Conservation (phyloP, 2,888 invertebrate species). For the Dichetophora obliterata region DNA sequence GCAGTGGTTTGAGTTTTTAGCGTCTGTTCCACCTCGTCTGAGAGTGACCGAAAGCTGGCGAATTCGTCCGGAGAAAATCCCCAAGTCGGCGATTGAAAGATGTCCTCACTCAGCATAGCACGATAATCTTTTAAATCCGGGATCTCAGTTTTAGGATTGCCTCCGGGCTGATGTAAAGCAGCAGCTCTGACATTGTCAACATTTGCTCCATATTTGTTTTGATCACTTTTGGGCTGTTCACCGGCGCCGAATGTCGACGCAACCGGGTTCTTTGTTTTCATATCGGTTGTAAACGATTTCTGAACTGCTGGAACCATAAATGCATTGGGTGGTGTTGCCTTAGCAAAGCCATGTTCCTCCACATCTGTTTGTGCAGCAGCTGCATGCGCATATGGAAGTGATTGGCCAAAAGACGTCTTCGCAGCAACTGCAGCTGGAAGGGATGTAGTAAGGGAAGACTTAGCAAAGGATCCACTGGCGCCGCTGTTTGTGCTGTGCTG, state of each 20-base stretch:
- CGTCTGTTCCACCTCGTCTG: background rate
- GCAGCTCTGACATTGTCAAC: too few species aligned
- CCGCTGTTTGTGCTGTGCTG: conserved; percentile 15
- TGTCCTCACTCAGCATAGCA: conserved; percentile 42
- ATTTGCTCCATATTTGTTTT: background rate
- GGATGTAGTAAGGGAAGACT: conserved; percentile 43
- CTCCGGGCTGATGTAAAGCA: background rate
- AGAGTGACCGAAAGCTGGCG: background rate
- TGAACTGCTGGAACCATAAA: conserved; percentile 52
- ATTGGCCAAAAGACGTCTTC: conserved; percentile 52
- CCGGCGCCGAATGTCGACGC: background rate
- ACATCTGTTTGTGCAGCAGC: conserved; percentile 50
- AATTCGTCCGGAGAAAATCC: conserved; percentile 51
- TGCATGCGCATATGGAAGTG: conserved; percentile 52
- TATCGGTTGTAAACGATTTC: conserved; percentile 41
- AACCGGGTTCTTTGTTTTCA: background rate
- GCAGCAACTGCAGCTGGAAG: conserved; percentile 50
- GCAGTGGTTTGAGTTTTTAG: background rate
- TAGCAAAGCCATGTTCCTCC: conserved; percentile 48
- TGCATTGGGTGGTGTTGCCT: conserved; percentile 55
- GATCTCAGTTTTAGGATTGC: background rate
- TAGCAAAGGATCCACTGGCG: conserved; percentile 30
- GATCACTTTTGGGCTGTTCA: background rate
- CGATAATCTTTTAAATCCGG: conserved; percentile 41
- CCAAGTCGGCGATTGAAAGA: conserved; percentile 48